Conservation (phyloP, 1,140 invertebrate genomes). For the Drosophila eugracilis region DNA sequence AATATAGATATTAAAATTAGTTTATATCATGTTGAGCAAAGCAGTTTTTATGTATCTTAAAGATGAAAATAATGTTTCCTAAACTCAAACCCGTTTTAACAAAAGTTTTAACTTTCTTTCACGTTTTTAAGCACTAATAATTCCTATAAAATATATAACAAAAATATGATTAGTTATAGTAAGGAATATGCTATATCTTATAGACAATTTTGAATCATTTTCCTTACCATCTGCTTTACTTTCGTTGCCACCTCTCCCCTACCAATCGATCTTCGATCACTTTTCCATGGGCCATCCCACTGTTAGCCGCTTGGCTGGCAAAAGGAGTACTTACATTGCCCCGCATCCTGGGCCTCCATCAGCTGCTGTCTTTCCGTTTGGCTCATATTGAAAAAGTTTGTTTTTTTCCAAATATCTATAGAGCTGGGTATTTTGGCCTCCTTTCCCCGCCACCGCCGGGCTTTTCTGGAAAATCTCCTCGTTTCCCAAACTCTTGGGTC, state of each 20-base stretch:
- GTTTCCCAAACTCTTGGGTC: background rate
- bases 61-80: no score
- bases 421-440: slow-evolving; percentile 44
- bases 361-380: slow-evolving; percentile 20
- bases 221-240: background rate
- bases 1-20: no score
- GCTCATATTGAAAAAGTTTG: slow-evolving; percentile 76
- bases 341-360: background rate
- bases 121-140: no score
- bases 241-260: background rate
- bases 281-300: background rate
- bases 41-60: no score
- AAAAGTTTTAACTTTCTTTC: no score
- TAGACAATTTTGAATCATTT: no score
- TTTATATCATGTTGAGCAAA: no score
- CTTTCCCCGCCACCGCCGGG: no score
- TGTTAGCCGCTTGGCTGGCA: slow-evolving; percentile 2
- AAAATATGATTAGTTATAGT: no score
- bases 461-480: slow-evolving; percentile 4
- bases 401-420: slow-evolving; percentile 64
- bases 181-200: no score
- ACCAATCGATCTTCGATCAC: slow-evolving; percentile 3
- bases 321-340: slow-evolving; percentile 6
- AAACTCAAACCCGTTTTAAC: no score
- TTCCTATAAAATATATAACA: no score